phyloP scores from a whole-genome alignment of 2,113 vertebrate species.

The Thomomys bottae region DNA sequence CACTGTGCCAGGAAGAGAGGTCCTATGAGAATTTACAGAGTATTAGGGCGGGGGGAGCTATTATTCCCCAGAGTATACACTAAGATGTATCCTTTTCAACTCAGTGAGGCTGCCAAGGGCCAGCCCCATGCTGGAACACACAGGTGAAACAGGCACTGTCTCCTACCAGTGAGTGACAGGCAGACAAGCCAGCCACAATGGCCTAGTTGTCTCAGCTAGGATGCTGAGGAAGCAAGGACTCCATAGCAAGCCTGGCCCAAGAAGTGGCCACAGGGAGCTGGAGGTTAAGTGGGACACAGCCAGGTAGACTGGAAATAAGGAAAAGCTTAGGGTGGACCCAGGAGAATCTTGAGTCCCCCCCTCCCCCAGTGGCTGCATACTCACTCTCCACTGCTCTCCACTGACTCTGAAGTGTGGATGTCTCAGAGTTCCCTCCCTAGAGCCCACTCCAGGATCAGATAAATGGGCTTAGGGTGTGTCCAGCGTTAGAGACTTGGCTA shows the following conservation, averaged over 20 bases:
- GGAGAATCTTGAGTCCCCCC: background rate
- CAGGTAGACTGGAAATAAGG: background rate
- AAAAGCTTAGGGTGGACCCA: background rate
- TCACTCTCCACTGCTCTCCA: background rate
- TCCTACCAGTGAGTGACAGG: background rate
- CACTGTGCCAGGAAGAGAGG: background rate
- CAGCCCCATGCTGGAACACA: background rate
- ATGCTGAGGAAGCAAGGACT: background rate
- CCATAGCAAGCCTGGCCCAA: background rate
- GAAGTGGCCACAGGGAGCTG: background rate
- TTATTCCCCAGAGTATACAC: background rate
- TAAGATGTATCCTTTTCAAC: background rate
- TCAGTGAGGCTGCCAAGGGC: background rate
- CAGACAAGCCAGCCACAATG: background rate
- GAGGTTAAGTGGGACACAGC: background rate
- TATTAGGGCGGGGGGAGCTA: background rate
- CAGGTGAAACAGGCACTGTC: background rate
- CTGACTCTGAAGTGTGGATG: background rate
- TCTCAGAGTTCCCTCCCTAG: background rate
- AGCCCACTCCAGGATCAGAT: background rate
- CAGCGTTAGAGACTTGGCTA: background rate
- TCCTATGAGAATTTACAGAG: background rate
- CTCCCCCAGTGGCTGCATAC: background rate
- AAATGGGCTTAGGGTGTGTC: background rate
- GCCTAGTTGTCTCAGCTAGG: background rate